Percentiles rank a stretch among this genome's conserved stretches.
These are phyloP conservation scores for Lacerta agilis DNA, from an alignment of 2,797 vertebrate species.

Conservation along the genomic window DNA sequence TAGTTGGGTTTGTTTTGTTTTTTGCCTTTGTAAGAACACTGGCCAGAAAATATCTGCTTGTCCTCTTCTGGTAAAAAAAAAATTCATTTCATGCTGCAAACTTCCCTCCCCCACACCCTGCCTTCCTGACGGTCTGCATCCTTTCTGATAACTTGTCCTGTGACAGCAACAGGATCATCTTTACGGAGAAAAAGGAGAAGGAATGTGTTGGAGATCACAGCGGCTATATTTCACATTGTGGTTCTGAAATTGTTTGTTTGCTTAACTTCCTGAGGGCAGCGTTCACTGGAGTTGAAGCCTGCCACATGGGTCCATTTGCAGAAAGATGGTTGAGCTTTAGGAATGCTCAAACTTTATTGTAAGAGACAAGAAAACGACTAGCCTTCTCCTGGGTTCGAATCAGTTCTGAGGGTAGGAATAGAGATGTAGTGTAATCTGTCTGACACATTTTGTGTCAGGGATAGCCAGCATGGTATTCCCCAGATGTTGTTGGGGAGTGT, in stretches of 20 bases:
- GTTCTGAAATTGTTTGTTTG: constrained; percentile 71
- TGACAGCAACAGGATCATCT: constrained; percentile 51
- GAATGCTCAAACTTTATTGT: constrained; percentile 27
- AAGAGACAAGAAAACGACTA: constrained; percentile 22
- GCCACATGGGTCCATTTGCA: constrained; percentile 64
- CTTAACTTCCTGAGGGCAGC: constrained; percentile 71
- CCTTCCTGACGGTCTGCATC: background rate
- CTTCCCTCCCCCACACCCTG: background rate
- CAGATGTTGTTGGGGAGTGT: background rate
- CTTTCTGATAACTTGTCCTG: constrained; percentile 60
- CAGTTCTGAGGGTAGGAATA: constrained; percentile 1
- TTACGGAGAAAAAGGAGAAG: constrained; percentile 62
- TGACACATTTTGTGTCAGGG: background rate
- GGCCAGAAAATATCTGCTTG: background rate
- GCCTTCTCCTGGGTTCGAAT: background rate
- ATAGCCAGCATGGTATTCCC: background rate
- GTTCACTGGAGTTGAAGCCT: constrained; percentile 67
- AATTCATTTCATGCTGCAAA: constrained; percentile 18
- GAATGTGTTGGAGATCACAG: constrained; percentile 68
- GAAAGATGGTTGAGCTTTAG: constrained; percentile 48
- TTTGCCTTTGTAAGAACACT: background rate
- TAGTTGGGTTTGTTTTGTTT: background rate
- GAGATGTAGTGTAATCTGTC: background rate
- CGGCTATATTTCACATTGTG: constrained; percentile 68
- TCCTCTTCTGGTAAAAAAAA: background rate